phyloP scores from a whole-genome alignment of 2,888 invertebrate species.

The Ophion ventricosus region DNA sequence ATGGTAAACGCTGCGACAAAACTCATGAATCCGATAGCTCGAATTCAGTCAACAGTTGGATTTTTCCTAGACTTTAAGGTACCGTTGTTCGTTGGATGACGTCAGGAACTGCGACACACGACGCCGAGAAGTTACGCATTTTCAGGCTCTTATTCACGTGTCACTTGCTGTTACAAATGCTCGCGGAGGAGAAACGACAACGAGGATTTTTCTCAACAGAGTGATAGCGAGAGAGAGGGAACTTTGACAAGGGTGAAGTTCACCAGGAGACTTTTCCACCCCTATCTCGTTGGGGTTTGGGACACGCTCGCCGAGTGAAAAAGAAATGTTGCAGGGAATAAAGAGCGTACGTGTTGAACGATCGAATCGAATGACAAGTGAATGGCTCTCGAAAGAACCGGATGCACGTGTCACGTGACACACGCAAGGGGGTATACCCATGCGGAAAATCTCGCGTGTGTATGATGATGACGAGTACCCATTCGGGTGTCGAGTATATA shows the following conservation, averaged over 20 bases:
- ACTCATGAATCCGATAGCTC: conserved; percentile 50
- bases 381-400: background rate
- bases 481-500: background rate
- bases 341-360: background rate
- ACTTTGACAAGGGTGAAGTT: conserved; percentile 7
- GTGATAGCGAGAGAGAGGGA: background rate
- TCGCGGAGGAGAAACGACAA: background rate
- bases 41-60: conserved; percentile 15
- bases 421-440: background rate
- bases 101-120: conserved; percentile 5
- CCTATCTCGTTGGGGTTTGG: background rate
- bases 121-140: background rate
- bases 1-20: conserved; percentile 27
- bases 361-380: conserved; percentile 8
- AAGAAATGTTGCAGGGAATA: background rate
- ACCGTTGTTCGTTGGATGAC: conserved; percentile 4
- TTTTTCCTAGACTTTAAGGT: conserved; percentile 41
- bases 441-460: background rate
- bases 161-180: background rate
- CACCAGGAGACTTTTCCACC: background rate
- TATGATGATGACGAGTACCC: background rate
- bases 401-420: conserved; percentile 9
- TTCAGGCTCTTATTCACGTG: conserved; percentile 3
- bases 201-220: background rate
- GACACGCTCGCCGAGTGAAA: conserved; percentile 7